These are phyloP conservation scores for Dendropsophus ebraccatus DNA, from an alignment of 2,113 vertebrate species.

Conservation along the genomic window DNA sequence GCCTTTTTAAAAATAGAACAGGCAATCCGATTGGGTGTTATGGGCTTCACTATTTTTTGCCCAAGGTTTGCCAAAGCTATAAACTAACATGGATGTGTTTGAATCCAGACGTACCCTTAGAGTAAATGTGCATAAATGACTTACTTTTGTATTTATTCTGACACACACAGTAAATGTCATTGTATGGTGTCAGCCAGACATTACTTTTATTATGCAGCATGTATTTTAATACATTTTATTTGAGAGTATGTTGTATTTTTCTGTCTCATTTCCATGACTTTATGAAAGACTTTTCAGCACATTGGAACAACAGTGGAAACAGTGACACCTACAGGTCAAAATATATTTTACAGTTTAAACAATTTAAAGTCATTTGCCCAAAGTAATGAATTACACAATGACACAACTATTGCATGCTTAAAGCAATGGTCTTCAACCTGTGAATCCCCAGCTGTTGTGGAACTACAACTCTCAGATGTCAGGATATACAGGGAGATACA, in stretches of 20 bases:
- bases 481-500: background rate
- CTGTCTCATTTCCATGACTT: background rate
- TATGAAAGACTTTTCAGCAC: background rate
- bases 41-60: too few relatives aligned
- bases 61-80: too few relatives aligned
- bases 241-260: background rate
- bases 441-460: background rate
- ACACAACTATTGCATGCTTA: too few relatives aligned
- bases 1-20: too few relatives aligned
- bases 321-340: slow-evolving; percentile 21
- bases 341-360: background rate
- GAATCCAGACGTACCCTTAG: background rate
- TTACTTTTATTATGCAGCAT: background rate
- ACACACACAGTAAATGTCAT: background rate
- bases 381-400: too few relatives aligned
- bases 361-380: background rate
- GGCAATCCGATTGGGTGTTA: too few relatives aligned
- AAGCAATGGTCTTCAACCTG: background rate
- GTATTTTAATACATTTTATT: background rate
- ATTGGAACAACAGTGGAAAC: slow-evolving; percentile 16
- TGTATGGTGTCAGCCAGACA: background rate
- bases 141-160: background rate
- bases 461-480: background rate
- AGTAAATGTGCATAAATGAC: background rate
- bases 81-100: too few relatives aligned